These are phyloP conservation scores for Watsonalla binaria DNA, from an alignment of 2,888 invertebrate genomes.

Conservation along the genomic window DNA sequence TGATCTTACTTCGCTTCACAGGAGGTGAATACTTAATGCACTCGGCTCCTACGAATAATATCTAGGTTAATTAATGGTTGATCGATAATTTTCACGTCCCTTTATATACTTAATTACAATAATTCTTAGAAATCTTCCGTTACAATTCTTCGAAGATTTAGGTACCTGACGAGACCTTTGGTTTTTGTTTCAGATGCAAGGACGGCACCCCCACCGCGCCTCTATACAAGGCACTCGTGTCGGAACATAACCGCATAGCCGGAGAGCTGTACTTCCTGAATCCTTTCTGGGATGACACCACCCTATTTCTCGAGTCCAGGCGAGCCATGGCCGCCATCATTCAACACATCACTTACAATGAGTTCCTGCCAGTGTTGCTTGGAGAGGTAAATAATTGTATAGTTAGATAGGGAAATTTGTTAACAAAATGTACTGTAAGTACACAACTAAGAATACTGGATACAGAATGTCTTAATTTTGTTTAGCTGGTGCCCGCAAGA, in stretches of 20 bases:
- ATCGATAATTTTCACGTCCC: too few species aligned
- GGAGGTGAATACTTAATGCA: too few species aligned
- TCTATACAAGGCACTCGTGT: slow-evolving; percentile 83
- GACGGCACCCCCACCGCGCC: slow-evolving; percentile 83
- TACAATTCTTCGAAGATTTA: neutral
- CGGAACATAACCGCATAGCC: slow-evolving; percentile 90
- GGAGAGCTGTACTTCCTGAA: slow-evolving; percentile 83
- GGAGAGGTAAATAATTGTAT: slow-evolving; percentile 77
- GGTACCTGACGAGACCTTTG: neutral
- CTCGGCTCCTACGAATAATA: too few species aligned
- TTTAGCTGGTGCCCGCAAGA: too few species aligned
- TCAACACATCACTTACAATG: slow-evolving; percentile 91
- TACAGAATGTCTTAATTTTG: too few species aligned
- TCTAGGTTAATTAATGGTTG: too few species aligned
- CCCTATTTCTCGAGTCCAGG: slow-evolving; percentile 85
- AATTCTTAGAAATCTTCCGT: too few species aligned
- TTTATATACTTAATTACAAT: too few species aligned
- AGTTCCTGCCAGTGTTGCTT: slow-evolving; percentile 87
- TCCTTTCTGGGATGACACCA: slow-evolving; percentile 88
- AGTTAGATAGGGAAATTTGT: too few species aligned
- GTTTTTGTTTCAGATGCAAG: slow-evolving; percentile 66
- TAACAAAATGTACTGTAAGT: too few species aligned
- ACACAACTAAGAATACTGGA: too few species aligned
- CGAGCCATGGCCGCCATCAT: slow-evolving; percentile 87
- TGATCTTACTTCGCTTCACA: too few species aligned